Conservation (phyloP, 2,888 invertebrate species). For the Pheosia gnoma region DNA sequence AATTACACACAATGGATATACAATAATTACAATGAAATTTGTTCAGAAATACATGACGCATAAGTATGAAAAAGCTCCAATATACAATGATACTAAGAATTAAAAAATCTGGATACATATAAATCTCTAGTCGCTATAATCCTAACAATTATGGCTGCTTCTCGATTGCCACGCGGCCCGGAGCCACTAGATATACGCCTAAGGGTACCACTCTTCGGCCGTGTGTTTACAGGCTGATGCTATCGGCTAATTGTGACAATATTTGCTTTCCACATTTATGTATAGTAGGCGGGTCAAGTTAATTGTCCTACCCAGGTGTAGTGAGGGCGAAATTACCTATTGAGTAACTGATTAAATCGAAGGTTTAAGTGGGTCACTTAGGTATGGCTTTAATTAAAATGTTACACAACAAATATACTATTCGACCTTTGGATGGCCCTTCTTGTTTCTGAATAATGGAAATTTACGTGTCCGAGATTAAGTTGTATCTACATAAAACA, state of each 20-base stretch:
- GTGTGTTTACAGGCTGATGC: conserved; percentile 77
- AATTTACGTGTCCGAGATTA: neutral
- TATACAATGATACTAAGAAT: neutral
- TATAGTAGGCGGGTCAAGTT: conserved; percentile 62
- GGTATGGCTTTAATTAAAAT: conserved; percentile 43
- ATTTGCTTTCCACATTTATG: conserved; percentile 77
- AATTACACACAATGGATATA: too few relatives aligned
- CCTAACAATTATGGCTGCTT: conserved; percentile 42
- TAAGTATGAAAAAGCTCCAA: too few relatives aligned
- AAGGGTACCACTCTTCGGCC: conserved; percentile 69
- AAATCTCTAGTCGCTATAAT: conserved; percentile 28
- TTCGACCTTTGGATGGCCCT: conserved; percentile 24
- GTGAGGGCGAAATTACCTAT: conserved; percentile 49
- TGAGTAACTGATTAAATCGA: conserved; percentile 62
- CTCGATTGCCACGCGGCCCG: conserved; percentile 55
- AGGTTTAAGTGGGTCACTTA: conserved; percentile 44
- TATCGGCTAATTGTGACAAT: conserved; percentile 83
- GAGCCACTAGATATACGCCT: conserved; percentile 69
- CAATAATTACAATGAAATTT: too few relatives aligned
- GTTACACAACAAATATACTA: conserved; percentile 34
- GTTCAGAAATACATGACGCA: too few relatives aligned
- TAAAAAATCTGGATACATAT: too few relatives aligned
- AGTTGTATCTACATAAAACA: neutral
- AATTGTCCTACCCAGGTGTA: conserved; percentile 58
- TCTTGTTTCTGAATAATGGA: conserved; percentile 1